Evolutionary conservation across 2,888 invertebrate species (phyloP), one percentile per base, ranked within the genome.

Genomic region (Torymus aiolomorphi): DNA sequence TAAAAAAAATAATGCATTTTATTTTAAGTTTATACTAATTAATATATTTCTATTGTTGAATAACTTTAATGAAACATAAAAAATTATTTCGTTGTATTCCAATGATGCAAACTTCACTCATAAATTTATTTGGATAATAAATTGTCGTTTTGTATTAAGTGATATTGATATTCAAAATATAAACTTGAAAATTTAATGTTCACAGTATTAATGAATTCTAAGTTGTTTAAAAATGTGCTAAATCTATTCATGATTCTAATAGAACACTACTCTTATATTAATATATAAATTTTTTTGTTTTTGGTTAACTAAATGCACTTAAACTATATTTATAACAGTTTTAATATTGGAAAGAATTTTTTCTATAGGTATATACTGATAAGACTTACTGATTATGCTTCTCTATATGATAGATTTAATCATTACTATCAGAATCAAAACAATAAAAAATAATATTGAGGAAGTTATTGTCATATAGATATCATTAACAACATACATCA

Each of bases 381-480:
- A 62, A 78, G 65, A 14, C n/a, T 24, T 70, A 13, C 8, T 18
- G 20, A 31, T 63, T 49, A 20, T 57, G 56, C 8, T 71, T 69
- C 51, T 11, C 31, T 59, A 31, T 14, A 62, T 2, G 16, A 73
- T 49, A 18, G 52, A 20, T 67, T 69, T 51, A 24, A 2, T 3
- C 24, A 10, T 16, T 78, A 4, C 49, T 69, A 63, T 69, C 54
- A 67, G 16, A 61, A n/a, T 56, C 16, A 73, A 66, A 65, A 20
- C 56, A 63, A 24, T 51, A 77, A 65, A 49, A 67, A 78, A 66
- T 31, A 54, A 73, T 67, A 54, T 66, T 56, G 59, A 62, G n/a
- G 42, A 78, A 61, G 18, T 65, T n/a, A 56, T 70, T 52, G 61
- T 42, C 52, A 56, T 16, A 24, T 51, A 63, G n/a, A 5, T 57